A percentile compares a stretch with the other conserved stretches of the same genome.
phyloP scores from a whole-genome alignment of 2,113 vertebrate genomes.

The Pampusana beccarii region DNA sequence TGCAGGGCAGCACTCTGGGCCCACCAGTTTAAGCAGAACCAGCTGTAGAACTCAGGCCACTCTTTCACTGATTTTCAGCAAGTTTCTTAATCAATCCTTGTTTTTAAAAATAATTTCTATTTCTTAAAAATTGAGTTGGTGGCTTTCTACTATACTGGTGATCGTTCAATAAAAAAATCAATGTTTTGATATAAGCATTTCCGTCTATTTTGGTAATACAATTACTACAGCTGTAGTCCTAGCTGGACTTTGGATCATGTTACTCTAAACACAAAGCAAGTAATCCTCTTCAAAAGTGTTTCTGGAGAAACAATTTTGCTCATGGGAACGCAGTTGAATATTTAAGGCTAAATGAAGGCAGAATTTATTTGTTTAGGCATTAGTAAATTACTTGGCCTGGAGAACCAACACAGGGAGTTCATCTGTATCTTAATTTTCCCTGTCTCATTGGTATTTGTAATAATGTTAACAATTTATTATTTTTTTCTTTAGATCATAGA shows the following conservation, averaged over 20 bases:
- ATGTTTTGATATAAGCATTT: neutral
- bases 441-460: neutral
- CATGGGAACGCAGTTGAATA: neutral
- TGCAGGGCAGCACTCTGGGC: neutral
- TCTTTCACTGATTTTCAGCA: neutral
- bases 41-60: neutral
- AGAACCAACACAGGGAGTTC: neutral
- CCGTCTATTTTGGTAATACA: neutral
- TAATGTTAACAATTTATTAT: neutral
- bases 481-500: neutral
- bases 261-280: neutral
- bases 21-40: neutral
- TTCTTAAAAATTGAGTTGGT: neutral
- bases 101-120: neutral
- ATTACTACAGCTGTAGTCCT: neutral
- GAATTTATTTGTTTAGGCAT: neutral
- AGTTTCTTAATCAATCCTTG: neutral
- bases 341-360: neutral
- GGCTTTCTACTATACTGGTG: neutral
- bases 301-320: neutral
- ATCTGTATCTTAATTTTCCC: neutral
- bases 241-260: neutral
- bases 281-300: neutral
- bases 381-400: neutral
- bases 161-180: neutral